Conservation (phyloP, 2,888 invertebrate species). For the Caenorhabditis sp. region DNA sequence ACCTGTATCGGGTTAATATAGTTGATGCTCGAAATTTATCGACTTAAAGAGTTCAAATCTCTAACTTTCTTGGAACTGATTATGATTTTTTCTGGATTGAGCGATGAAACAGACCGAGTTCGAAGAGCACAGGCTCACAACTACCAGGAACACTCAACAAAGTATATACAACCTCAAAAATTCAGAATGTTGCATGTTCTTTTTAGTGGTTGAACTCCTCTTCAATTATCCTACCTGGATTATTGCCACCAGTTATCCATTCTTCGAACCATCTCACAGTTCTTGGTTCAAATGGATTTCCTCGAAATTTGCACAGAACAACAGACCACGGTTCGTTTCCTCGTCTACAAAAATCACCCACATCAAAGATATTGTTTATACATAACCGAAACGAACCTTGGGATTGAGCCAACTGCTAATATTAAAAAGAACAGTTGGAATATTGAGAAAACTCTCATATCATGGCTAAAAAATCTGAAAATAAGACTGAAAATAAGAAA, state of each 20-base stretch:
- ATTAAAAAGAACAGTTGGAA: not conserved
- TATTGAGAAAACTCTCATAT: slow-evolving; percentile 2
- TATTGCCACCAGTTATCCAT: slow-evolving; percentile 59
- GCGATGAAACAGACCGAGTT: no score
- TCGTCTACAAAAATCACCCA: slow-evolving; percentile 19
- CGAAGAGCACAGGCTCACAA: no score
- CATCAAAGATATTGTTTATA: not conserved
- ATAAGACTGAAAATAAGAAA: not conserved
- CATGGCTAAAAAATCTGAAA: not conserved
- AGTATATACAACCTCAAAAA: no score
- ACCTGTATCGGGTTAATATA: no score
- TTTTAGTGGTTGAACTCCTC: no score
- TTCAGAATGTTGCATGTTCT: no score
- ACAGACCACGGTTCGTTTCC: slow-evolving; percentile 53
- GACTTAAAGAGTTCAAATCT: no score
- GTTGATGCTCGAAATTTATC: no score
- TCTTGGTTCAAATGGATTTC: slow-evolving; percentile 56
- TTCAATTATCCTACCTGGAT: slow-evolving; percentile 55
- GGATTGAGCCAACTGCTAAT: not conserved
- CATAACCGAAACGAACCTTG: not conserved
- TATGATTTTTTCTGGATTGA: no score
- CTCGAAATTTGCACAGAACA: slow-evolving; percentile 64
- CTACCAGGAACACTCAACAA: no score
- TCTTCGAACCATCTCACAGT: slow-evolving; percentile 58
- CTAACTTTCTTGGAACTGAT: no score